Evolutionary conservation across 2,113 vertebrate genomes (phyloP), one percentile per base, ranked within the genome.

Genomic region (Calonectris borealis): DNA sequence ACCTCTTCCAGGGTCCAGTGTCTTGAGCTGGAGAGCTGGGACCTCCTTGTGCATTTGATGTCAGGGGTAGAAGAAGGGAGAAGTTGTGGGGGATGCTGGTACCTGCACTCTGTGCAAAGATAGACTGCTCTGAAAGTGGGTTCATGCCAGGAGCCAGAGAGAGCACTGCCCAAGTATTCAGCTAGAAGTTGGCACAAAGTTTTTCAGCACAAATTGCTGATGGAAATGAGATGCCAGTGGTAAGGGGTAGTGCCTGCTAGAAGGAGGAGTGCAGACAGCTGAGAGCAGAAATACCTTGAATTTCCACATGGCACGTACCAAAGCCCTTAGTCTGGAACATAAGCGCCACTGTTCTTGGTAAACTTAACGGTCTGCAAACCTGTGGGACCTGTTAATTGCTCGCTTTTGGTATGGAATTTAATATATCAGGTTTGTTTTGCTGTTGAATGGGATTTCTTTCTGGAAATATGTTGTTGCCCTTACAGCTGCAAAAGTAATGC

Each of bases 91-190:
- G 31, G 6, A 26, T 1, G 13, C 54, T 69, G n/a, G 16, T 36
- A 19, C 25, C 24, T 36, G 64, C 11, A 7, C 13, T 71, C 52
- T 71, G 13, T 25, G 32, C 48, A 40, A 54, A 51, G 31, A 11
- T 0, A 11, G 14, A 7, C 10, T 3, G 0, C 7, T 31, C 34
- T 54, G 24, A 22, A 26, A 55, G 24, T 2, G 13, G 29, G 15
- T 25, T 83, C 12, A 3, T 51, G 42, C 58, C 66, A 32, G 57
- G 48, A 93, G 8, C 16, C 18, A 36, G 16, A 51, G 82, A 27
- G 32, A 34, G 14, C 38, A 48, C 21, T 34, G 34, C 21, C 27
- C 32, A 9, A 1, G 5, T 36, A 2, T 34, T 60, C 54, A 60
- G 9, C 73, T 84, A 44, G n/a, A 81, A 65, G 38, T 15, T 44